Percentiles rank a stretch among this genome's conserved stretches.
phyloP scores from a whole-genome alignment of 2,888 invertebrate species.

The Brenthis hecate region DNA sequence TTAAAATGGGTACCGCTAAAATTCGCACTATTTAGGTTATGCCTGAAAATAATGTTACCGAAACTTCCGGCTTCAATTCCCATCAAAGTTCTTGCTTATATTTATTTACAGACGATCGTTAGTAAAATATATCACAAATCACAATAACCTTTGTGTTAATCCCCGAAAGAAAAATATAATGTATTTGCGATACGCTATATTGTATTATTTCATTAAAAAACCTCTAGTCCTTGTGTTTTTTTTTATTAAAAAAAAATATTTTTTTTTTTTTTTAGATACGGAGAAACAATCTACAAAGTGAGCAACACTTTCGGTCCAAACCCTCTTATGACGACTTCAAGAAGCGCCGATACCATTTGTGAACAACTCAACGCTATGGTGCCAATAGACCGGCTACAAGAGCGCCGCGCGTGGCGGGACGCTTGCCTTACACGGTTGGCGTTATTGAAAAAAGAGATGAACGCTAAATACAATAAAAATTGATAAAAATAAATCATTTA shows the following conservation, averaged over 20 bases:
- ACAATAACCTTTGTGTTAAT: too few relatives aligned
- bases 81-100: too few relatives aligned
- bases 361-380: slow-evolving; percentile 88
- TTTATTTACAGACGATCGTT: too few relatives aligned
- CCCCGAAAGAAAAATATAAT: too few relatives aligned
- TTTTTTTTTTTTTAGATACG: slow-evolving; percentile 60
- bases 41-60: too few relatives aligned
- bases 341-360: slow-evolving; percentile 85
- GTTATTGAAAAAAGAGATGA: slow-evolving; percentile 88
- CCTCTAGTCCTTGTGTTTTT: neutral
- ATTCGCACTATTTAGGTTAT: too few relatives aligned
- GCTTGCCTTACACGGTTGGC: slow-evolving; percentile 90
- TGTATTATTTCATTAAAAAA: neutral
- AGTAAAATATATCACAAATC: too few relatives aligned
- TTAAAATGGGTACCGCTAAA: too few relatives aligned
- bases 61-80: too few relatives aligned
- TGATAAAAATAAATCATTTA: slow-evolving; percentile 3
- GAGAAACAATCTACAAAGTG: slow-evolving; percentile 82
- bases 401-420: slow-evolving; percentile 92
- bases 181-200: too few relatives aligned
- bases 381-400: slow-evolving; percentile 87
- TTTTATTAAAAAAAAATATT: too few relatives aligned
- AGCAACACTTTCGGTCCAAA: slow-evolving; percentile 89
- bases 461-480: slow-evolving; percentile 60
- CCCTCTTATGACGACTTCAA: slow-evolving; percentile 86